phyloP scores from a whole-genome alignment of 2,888 invertebrate genomes.

The Cyclophora punctaria region DNA sequence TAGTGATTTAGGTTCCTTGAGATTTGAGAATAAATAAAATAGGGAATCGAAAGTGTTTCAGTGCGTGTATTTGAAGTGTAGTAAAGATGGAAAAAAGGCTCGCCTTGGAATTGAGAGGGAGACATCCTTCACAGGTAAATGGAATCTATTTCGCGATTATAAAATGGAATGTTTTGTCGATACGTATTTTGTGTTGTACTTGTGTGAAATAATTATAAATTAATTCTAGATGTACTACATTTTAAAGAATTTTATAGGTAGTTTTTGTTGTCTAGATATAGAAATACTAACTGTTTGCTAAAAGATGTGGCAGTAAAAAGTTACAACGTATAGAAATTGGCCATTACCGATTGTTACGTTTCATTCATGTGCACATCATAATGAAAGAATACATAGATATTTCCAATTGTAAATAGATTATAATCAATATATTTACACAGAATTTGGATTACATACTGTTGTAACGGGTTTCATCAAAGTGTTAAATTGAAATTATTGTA shows the following conservation, averaged over 20 bases:
- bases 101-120: conserved; percentile 94
- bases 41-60: conserved; percentile 43
- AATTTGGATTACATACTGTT: too few relatives aligned
- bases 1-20: conserved; percentile 63
- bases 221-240: background rate
- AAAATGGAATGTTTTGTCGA: conserved; percentile 72
- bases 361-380: conserved; percentile 61
- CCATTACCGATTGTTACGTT: conserved; percentile 72
- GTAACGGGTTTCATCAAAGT: conserved; percentile 12
- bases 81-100: conserved; percentile 93
- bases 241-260: too few relatives aligned
- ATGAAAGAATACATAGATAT: conserved; percentile 16
- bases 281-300: conserved; percentile 6
- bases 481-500: conserved; percentile 33
- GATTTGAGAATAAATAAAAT: conserved; percentile 40
- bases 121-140: conserved; percentile 91
- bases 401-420: conserved; percentile 4
- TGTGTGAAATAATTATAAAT: conserved; percentile 39
- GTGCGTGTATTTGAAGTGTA: conserved; percentile 41
- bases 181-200: conserved; percentile 66
- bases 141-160: conserved; percentile 44
- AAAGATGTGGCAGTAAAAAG: conserved; percentile 60
- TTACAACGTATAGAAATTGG: conserved; percentile 53
- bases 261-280: too few relatives aligned
- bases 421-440: too few relatives aligned